Evolutionary conservation across 2,113 vertebrate species (phyloP).

Genomic region (Coptodon rendalli): DNA sequence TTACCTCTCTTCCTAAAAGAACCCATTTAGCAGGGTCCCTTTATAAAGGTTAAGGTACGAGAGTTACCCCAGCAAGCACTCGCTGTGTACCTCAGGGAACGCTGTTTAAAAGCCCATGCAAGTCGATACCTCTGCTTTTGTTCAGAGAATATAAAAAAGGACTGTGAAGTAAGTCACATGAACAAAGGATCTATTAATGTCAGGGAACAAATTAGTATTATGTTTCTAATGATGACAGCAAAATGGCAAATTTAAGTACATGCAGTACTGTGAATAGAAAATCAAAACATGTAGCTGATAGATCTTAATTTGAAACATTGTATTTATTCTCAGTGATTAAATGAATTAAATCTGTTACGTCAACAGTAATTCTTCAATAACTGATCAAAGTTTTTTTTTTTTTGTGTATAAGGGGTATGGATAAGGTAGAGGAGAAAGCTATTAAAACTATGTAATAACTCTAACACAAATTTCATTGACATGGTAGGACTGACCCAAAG

Average conservation of each 20-base stretch:
- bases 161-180: not conserved
- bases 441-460: not conserved
- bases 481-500: not conserved
- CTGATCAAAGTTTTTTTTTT: not conserved
- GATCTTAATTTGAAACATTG: constrained; percentile 26
- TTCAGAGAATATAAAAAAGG: constrained; percentile 28
- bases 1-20: constrained; percentile 49
- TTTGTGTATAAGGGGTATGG: not conserved
- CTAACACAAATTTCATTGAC: not conserved
- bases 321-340: not conserved
- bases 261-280: constrained; percentile 37
- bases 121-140: constrained; percentile 39
- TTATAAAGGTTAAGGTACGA: constrained; percentile 21
- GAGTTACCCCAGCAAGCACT: constrained; percentile 47
- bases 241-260: constrained; percentile 41
- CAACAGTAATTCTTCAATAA: not conserved
- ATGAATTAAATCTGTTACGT: not conserved
- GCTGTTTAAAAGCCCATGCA: not conserved
- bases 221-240: constrained; percentile 29
- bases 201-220: constrained; percentile 43
- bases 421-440: not conserved
- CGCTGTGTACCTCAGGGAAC: constrained; percentile 21
- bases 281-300: constrained; percentile 49
- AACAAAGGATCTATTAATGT: constrained; percentile 28
- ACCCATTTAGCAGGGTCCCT: constrained; percentile 42